Evolutionary conservation across 2,113 vertebrate genomes (phyloP).

Genomic region (Phoenicopterus ruber): DNA sequence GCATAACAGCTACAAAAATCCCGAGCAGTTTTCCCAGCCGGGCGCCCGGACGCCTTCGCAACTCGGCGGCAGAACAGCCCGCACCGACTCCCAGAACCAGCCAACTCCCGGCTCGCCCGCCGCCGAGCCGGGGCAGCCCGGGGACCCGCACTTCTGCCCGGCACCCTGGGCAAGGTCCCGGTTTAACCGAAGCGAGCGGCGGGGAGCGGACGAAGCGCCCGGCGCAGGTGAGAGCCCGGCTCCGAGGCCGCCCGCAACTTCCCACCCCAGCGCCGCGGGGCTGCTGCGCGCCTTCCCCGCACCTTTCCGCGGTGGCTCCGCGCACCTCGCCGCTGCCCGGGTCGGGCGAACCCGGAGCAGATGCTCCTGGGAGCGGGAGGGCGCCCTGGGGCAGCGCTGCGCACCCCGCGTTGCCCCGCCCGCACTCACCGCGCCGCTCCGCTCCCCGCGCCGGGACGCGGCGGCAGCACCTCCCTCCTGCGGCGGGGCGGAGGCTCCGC

Average conservation of each 20-base stretch:
- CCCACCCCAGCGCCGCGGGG: too few relatives aligned
- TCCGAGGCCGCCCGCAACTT: not conserved
- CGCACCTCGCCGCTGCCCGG: not conserved
- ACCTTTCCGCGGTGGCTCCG: not conserved
- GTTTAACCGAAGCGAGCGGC: rapidly evolving
- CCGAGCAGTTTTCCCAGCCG: not conserved
- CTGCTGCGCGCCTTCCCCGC: not conserved
- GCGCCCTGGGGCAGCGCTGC: too few relatives aligned
- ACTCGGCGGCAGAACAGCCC: rapidly evolving
- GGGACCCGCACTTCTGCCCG: not conserved
- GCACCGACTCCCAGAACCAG: not conserved
- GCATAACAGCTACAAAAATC: not conserved
- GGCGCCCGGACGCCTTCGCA: not conserved
- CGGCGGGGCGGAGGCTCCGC: not conserved
- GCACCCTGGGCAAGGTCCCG: not conserved
- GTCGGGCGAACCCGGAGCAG: not conserved
- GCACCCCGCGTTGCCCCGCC: too few relatives aligned
- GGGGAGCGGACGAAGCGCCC: too few relatives aligned
- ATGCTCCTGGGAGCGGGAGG: not conserved
- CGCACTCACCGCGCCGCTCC: not conserved
- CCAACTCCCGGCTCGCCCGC: not conserved
- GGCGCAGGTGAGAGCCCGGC: not conserved
- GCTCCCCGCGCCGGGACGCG: not conserved
- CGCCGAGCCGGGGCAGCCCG: not conserved
- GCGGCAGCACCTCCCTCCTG: not conserved